Evolutionary conservation across 2,888 invertebrate genomes (phyloP).

Genomic region (Pandemis cinnamomeana): DNA sequence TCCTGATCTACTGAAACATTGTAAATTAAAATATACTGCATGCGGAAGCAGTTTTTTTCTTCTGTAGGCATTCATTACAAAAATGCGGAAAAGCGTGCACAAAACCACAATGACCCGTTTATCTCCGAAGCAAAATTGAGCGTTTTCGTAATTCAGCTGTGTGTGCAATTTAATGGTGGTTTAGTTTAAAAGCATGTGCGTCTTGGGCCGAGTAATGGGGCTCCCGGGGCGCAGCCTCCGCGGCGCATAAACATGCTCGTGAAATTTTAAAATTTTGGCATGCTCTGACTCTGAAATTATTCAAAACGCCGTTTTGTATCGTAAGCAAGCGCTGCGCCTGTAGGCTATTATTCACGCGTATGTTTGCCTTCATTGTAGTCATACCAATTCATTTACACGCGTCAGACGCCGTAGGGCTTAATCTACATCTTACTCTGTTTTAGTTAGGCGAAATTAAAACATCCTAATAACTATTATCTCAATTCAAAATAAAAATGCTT

Average conservation of each 20-base stretch:
- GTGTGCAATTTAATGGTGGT: conserved; percentile 64
- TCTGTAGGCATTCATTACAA: no score
- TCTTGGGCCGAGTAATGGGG: conserved; percentile 62
- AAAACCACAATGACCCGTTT: conserved; percentile 1
- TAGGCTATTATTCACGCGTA: conserved; percentile 40
- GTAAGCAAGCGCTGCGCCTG: conserved; percentile 53
- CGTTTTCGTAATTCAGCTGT: conserved; percentile 54
- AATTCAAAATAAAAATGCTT: not conserved
- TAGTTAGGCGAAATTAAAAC: not conserved
- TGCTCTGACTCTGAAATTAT: conserved; percentile 59
- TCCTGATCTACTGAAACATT: no score
- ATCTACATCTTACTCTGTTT: not conserved
- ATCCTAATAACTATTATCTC: not conserved
- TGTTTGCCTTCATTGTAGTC: conserved; percentile 52
- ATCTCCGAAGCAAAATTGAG: conserved; percentile 50
- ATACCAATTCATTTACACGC: conserved; percentile 25
- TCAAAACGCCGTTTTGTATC: conserved; percentile 61
- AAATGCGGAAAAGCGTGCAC: not conserved
- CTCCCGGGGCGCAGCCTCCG: conserved; percentile 56
- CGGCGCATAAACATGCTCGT: conserved; percentile 61
- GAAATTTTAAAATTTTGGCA: conserved; percentile 71
- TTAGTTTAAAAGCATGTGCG: conserved; percentile 72
- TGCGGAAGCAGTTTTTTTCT: no score
- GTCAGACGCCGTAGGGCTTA: not conserved
- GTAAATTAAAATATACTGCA: no score